Conservation (phyloP, 2,113 vertebrate species). For the Ceyx cyanopectus region DNA sequence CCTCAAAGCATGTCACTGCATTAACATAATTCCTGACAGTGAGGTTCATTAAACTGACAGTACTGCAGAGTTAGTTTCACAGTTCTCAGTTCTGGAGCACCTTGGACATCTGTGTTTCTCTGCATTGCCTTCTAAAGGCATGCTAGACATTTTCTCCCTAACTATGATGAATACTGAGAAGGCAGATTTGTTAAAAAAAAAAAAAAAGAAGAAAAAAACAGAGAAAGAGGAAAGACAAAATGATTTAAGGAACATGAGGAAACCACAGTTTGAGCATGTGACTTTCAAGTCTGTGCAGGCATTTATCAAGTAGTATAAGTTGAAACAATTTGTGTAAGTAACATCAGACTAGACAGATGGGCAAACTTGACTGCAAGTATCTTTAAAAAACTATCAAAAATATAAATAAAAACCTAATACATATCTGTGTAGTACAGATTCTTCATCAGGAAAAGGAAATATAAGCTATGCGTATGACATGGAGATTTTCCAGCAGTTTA, state of each 20-base stretch:
- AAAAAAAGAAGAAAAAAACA: conserved; percentile 2
- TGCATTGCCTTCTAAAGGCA: neutral
- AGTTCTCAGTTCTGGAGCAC: neutral
- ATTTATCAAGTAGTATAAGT: neutral
- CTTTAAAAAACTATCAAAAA: neutral
- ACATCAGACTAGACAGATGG: neutral
- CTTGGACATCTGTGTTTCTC: neutral
- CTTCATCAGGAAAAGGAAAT: neutral
- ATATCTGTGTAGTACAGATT: neutral
- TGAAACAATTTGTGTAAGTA: neutral
- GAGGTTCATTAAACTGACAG: neutral
- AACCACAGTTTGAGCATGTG: conserved; percentile 21
- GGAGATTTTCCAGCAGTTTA: neutral
- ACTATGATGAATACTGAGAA: neutral
- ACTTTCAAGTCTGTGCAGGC: neutral
- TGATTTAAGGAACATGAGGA: conserved; percentile 29
- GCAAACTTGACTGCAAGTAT: neutral
- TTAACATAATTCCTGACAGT: neutral
- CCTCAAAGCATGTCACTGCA: neutral
- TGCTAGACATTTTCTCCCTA: neutral
- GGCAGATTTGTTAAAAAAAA: neutral
- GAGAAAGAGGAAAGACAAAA: conserved; percentile 11
- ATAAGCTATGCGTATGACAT: neutral
- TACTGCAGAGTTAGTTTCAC: neutral
- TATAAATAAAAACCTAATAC: neutral